These are phyloP conservation scores for Paramuricea clavata DNA, from an alignment of 92 coral and sea anemone species.

Conservation along the genomic window DNA sequence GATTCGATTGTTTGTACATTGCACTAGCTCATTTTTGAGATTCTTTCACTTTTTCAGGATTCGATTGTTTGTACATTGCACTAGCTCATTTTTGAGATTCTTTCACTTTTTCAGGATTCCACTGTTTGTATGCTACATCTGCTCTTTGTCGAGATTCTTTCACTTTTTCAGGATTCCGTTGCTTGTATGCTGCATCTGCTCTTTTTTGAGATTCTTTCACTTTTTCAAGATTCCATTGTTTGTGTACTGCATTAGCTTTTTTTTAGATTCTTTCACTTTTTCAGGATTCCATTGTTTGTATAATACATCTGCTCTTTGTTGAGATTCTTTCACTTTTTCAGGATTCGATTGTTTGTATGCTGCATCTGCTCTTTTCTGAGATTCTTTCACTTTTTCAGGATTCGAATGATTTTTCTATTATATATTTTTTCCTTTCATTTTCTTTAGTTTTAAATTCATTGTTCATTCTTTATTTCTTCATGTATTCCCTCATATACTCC, in stretches of 20 bases:
- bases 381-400: constrained; percentile 22
- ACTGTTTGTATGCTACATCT: constrained; percentile 12
- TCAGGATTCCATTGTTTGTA: constrained; percentile 40
- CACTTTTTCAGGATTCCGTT: not conserved
- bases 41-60: constrained; percentile 36
- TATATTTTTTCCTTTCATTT: not conserved
- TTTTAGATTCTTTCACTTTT: not conserved
- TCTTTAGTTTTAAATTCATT: not conserved
- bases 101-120: constrained; percentile 5
- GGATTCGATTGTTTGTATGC: too few relatives aligned
- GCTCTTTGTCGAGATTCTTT: not conserved
- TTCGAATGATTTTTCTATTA: constrained; percentile 2
- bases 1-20: constrained; percentile 31
- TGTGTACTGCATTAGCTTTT: constrained; percentile 31
- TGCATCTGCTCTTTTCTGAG: constrained; percentile 14
- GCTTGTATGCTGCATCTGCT: not conserved
- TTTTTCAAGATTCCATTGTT: constrained; percentile 26
- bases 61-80: constrained; percentile 36
- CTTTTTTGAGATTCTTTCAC: not conserved
- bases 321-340: constrained; percentile 29
- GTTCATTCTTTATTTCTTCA: constrained; percentile 13
- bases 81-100: constrained; percentile 14
- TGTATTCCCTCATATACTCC: constrained; percentile 37
- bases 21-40: constrained; percentile 12
- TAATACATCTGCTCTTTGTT: not conserved